Percentiles rank a stretch among this genome's conserved stretches.
phyloP scores from a whole-genome alignment of 2,888 invertebrate genomes.

The Lithophane semibrunnea region DNA sequence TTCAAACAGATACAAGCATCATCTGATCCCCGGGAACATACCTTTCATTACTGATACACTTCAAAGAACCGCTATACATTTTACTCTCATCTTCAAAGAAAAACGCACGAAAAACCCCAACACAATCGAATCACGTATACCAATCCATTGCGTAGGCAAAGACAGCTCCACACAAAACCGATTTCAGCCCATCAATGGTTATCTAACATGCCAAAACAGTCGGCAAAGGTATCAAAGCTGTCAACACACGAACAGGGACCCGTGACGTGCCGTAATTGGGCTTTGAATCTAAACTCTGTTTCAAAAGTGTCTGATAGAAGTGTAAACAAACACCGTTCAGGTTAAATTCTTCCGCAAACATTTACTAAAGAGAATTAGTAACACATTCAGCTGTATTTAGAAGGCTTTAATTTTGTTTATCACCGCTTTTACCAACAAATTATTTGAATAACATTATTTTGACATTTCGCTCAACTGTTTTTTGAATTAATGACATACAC shows the following conservation, averaged over 20 bases:
- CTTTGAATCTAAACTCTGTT: constrained; percentile 29
- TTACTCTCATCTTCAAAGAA: constrained; percentile 33
- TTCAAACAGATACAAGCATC: background rate
- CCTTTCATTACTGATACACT: constrained; percentile 28
- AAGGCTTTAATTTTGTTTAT: too few relatives aligned
- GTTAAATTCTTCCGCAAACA: background rate
- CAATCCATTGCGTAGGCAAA: constrained; percentile 31
- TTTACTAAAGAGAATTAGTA: background rate
- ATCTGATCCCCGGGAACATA: background rate
- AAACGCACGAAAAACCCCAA: constrained; percentile 14
- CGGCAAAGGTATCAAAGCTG: constrained; percentile 27
- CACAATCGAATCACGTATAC: constrained; percentile 9
- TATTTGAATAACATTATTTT: background rate
- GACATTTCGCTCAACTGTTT: too few relatives aligned
- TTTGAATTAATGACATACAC: too few relatives aligned
- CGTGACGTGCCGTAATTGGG: constrained; percentile 60
- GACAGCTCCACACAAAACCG: background rate
- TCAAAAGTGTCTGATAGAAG: background rate
- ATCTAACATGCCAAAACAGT: constrained; percentile 26
- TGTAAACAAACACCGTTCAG: background rate
- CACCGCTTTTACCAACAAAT: background rate
- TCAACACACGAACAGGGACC: constrained; percentile 35
- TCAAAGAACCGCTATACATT: constrained; percentile 4
- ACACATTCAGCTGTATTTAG: background rate
- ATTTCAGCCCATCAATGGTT: constrained; percentile 37